phyloP scores from a whole-genome alignment of 2,888 invertebrate genomes.

The Artemia sinica region DNA sequence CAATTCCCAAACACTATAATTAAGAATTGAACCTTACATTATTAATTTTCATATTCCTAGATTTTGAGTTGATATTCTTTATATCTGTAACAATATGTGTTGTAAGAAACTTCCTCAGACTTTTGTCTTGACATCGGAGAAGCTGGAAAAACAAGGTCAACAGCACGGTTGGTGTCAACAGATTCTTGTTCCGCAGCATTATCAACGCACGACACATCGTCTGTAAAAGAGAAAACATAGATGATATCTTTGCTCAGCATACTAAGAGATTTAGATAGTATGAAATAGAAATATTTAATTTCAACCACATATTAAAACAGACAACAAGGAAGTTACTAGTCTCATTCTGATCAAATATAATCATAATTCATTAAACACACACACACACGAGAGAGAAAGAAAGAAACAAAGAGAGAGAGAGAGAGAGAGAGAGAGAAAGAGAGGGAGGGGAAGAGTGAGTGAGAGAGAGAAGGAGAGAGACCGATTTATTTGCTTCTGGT shows the following conservation, averaged over 20 bases:
- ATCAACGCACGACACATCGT: constrained; percentile 82
- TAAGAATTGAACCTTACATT: constrained; percentile 34
- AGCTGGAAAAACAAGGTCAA: constrained; percentile 79
- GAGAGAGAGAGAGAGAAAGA: too few relatives aligned
- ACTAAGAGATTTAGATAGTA: not conserved
- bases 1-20: too few relatives aligned
- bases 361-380: too few relatives aligned
- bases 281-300: not conserved
- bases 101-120: constrained; percentile 66
- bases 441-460: too few relatives aligned
- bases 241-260: not conserved
- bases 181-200: constrained; percentile 73
- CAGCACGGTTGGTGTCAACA: constrained; percentile 67
- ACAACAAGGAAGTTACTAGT: constrained; percentile 9
- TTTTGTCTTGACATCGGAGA: constrained; percentile 75
- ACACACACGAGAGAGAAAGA: too few relatives aligned
- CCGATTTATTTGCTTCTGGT: too few relatives aligned
- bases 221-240: constrained; percentile 31
- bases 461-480: too few relatives aligned
- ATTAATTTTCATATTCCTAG: constrained; percentile 80
- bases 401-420: too few relatives aligned
- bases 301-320: not conserved
- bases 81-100: constrained; percentile 84
- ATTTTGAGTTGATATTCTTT: constrained; percentile 80
- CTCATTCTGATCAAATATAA: too few relatives aligned